These are phyloP conservation scores for Oreortyx pictus DNA, from an alignment of 2,797 vertebrate species.

Conservation along the genomic window DNA sequence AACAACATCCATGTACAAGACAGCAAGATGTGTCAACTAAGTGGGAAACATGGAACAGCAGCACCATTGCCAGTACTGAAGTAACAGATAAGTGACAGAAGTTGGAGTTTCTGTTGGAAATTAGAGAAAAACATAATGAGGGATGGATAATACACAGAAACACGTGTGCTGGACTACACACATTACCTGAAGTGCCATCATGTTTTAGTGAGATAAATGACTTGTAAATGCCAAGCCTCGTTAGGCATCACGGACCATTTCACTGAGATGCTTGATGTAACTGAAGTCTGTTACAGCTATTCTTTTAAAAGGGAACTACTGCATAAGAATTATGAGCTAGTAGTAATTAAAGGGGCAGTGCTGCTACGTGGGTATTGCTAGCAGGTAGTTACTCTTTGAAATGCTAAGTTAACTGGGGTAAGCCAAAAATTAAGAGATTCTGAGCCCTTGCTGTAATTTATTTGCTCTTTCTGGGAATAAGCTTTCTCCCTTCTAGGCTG, in stretches of 20 bases:
- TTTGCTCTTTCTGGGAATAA: slow-evolving; percentile 41
- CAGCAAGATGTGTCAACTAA: not conserved
- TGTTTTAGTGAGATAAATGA: not conserved
- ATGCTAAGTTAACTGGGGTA: not conserved
- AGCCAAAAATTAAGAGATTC: slow-evolving; percentile 18
- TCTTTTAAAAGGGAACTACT: not conserved
- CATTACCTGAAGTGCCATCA: not conserved
- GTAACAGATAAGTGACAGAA: not conserved
- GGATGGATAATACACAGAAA: not conserved
- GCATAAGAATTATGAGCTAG: not conserved
- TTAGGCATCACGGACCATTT: not conserved
- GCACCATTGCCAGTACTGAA: not conserved
- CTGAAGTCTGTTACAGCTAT: not conserved
- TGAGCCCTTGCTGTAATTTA: slow-evolving; percentile 41
- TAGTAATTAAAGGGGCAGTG: not conserved
- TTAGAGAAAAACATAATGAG: not conserved
- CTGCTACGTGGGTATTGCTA: not conserved
- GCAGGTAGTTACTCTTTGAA: slow-evolving; percentile 30
- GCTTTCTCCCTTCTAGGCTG: slow-evolving; percentile 22
- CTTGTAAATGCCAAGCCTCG: not conserved
- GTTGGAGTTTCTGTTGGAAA: not conserved
- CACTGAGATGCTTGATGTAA: not conserved
- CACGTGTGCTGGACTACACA: not conserved
- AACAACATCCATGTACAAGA: not conserved
- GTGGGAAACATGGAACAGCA: not conserved